Evolutionary conservation across 2,797 vertebrate species (phyloP).

Genomic region (Nannoperca obscura): DNA sequence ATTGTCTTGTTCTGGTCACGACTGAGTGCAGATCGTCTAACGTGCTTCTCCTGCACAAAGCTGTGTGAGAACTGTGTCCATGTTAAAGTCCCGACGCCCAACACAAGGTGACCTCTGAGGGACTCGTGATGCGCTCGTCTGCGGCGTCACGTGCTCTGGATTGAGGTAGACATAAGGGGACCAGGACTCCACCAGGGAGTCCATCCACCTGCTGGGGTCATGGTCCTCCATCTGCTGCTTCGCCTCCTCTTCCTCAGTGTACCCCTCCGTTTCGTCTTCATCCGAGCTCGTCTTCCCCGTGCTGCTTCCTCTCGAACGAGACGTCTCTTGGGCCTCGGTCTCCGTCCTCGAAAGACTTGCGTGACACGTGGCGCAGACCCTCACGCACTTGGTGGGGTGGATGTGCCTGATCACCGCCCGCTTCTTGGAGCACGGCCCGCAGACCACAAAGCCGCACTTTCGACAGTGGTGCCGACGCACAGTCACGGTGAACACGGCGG

Average conservation of each 20-base stretch:
- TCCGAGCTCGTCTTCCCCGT: constrained; percentile 14
- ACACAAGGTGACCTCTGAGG: background rate
- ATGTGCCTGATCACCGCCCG: constrained; percentile 86
- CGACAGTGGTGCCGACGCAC: constrained; percentile 93
- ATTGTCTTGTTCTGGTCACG: background rate
- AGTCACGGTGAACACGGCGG: constrained; percentile 83
- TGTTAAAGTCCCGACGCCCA: background rate
- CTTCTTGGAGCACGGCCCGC: constrained; percentile 86
- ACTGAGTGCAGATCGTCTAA: background rate
- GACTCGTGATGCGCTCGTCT: background rate
- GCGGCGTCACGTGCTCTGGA: constrained; percentile 41
- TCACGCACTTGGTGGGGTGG: constrained; percentile 82
- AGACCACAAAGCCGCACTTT: constrained; percentile 92
- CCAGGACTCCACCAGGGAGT: constrained; percentile 5
- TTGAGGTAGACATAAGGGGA: constrained; percentile 52
- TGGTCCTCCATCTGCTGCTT: constrained; percentile 66
- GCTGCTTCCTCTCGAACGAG: constrained; percentile 32
- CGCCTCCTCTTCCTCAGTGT: constrained; percentile 80
- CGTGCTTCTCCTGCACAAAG: background rate
- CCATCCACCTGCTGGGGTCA: constrained; percentile 47
- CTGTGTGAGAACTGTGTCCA: background rate
- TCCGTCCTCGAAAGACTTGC: constrained; percentile 66
- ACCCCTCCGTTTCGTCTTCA: constrained; percentile 48
- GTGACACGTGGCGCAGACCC: constrained; percentile 89
- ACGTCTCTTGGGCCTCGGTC: constrained; percentile 28